Evolutionary conservation across 2,888 invertebrate genomes (phyloP).

Genomic region (Aspidiotus rigidus): DNA sequence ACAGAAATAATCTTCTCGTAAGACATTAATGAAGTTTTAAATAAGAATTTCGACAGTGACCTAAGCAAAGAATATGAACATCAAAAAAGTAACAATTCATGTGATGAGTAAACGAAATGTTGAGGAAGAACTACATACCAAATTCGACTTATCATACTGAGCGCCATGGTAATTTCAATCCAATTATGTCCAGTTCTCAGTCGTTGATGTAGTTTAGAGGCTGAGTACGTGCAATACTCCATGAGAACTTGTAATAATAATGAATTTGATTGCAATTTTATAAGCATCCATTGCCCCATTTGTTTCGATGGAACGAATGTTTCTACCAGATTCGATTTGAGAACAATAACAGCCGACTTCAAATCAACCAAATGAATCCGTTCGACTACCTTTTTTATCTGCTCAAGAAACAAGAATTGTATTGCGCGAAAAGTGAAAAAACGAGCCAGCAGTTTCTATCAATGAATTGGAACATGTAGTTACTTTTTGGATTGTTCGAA

Average conservation of each 20-base stretch:
- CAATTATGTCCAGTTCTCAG: constrained; percentile 28
- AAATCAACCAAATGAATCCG: constrained; percentile 20
- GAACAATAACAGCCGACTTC: neutral
- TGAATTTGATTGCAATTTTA: constrained; percentile 17
- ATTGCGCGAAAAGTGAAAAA: constrained; percentile 1
- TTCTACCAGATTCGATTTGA: constrained; percentile 15
- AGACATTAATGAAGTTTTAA: neutral
- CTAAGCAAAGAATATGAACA: neutral
- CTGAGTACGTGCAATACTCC: constrained; percentile 15
- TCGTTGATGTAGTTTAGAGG: constrained; percentile 7
- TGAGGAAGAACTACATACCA: constrained; percentile 7
- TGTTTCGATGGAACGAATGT: constrained; percentile 20
- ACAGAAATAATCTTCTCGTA: constrained; percentile 12
- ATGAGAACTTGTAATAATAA: constrained; percentile 21
- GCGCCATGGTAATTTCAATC: constrained; percentile 19
- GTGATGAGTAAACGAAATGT: neutral
- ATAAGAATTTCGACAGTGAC: constrained; percentile 12
- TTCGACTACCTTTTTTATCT: constrained; percentile 20
- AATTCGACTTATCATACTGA: constrained; percentile 20
- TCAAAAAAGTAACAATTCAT: neutral
- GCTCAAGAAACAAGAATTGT: neutral
- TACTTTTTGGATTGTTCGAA: constrained; percentile 22
- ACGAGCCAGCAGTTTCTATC: too few relatives aligned
- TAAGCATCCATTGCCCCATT: constrained; percentile 15
- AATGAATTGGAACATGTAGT: neutral